Percentiles rank a stretch among this genome's conserved stretches.
Conservation (phyloP, 2,797 vertebrate species). For the Melanotaenia pygmaea region DNA sequence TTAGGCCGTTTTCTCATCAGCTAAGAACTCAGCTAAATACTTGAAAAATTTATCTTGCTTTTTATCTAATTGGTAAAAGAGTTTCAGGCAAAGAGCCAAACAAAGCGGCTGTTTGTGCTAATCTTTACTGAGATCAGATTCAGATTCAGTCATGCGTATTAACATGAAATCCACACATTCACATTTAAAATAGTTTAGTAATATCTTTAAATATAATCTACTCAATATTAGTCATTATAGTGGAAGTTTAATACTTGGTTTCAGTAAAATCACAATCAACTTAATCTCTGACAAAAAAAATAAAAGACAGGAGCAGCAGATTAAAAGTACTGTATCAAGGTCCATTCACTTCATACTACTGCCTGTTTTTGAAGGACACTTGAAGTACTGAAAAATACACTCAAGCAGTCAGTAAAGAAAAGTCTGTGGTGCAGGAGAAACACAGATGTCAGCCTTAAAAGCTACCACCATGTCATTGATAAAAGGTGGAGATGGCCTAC, state of each 20-base stretch:
- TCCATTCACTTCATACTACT: conserved; percentile 1
- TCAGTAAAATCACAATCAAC: conserved; percentile 1
- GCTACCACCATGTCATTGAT: conserved; percentile 6
- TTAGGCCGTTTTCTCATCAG: conserved; percentile 13
- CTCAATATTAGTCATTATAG: not conserved
- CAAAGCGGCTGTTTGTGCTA: not conserved
- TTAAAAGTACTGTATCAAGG: conserved; percentile 17
- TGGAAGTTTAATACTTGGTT: conserved; percentile 3
- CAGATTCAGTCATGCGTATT: not conserved
- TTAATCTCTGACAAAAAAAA: conserved; percentile 2
- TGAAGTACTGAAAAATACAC: conserved; percentile 26
- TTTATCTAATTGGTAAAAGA: conserved; percentile 17
- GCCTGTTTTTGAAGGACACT: conserved; percentile 17
- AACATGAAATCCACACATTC: not conserved
- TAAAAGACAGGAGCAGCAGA: conserved; percentile 3
- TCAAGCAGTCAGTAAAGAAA: conserved; percentile 19
- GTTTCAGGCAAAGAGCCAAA: conserved; percentile 24
- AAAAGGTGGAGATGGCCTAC: conserved; percentile 17
- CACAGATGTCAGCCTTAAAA: conserved; percentile 23
- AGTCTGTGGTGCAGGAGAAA: conserved; percentile 14
- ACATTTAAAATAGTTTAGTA: not conserved
- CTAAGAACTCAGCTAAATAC: conserved; percentile 17
- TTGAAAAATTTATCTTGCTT: conserved; percentile 27
- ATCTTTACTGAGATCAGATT: conserved; percentile 1
- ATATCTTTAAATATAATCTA: not conserved